Evolutionary conservation across 2,888 invertebrate genomes (phyloP).

Genomic region (Lasioglossum vierecki): DNA sequence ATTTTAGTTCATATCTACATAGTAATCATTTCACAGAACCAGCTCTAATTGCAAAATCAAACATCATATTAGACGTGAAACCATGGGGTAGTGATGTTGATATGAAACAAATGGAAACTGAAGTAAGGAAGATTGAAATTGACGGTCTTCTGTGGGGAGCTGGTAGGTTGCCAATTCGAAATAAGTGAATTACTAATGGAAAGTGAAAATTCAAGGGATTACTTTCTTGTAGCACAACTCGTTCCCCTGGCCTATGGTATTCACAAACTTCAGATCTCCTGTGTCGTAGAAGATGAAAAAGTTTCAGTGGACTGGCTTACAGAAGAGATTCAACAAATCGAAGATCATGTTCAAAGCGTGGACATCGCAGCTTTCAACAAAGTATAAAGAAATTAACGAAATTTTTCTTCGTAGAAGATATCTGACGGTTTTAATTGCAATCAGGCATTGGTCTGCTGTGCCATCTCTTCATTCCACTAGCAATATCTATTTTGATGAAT

Average conservation of each 20-base stretch:
- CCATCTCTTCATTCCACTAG: slow-evolving; percentile 78
- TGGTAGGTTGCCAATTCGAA: slow-evolving; percentile 82
- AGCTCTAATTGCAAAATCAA: slow-evolving; percentile 96
- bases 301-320: slow-evolving; percentile 94
- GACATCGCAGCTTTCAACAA: slow-evolving; percentile 98
- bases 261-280: slow-evolving; percentile 95
- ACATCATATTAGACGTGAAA: slow-evolving; percentile 96
- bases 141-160: slow-evolving; percentile 98
- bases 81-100: slow-evolving; percentile 98
- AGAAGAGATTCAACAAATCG: slow-evolving; percentile 93
- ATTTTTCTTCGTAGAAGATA: slow-evolving; percentile 50
- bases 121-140: slow-evolving; percentile 90
- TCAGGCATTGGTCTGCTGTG: slow-evolving; percentile 67
- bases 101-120: slow-evolving; percentile 92
- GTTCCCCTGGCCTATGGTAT: slow-evolving; percentile 97
- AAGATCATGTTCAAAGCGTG: slow-evolving; percentile 95
- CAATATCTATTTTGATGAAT: slow-evolving; percentile 60
- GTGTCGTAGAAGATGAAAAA: slow-evolving; percentile 98
- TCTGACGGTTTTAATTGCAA: slow-evolving; percentile 51
- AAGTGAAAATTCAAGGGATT: background rate
- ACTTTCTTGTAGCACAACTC: slow-evolving; percentile 88
- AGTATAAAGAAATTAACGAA: slow-evolving; percentile 86
- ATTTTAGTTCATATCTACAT: background rate
- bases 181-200: slow-evolving; percentile 4
- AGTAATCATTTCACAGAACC: slow-evolving; percentile 87